Evolutionary conservation across 2,797 vertebrate species (phyloP), one percentile per base, ranked within the genome.

Genomic region (Poecile montanus): DNA sequence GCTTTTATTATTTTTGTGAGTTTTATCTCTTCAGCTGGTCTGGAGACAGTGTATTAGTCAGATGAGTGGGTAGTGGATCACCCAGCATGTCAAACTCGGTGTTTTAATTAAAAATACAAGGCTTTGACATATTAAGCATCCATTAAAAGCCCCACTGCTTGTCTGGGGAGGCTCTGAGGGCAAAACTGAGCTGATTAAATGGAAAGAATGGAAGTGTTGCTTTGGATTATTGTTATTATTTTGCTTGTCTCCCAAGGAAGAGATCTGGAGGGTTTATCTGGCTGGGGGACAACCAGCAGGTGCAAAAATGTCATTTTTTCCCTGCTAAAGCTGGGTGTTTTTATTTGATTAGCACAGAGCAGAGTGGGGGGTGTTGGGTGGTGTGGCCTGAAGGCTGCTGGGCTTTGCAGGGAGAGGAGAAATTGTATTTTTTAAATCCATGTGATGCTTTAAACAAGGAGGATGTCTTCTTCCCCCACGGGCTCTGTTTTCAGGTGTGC

Each of bases 11-110:
- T 87, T 84, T 61, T 36, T 13, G 60, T 34, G 70, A 58, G 27
- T 61, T 94, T 94, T 77, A 38, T 80, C 84, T 85, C 68, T 60
- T 94, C 36, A 89, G 76, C 92, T 72, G 87, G 48, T 62, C 93
- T 71, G 83, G 91, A 85, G 40, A 90, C 88, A 56, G 87, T 16
- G 58, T 21, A 26, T 93, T 94, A 95, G 78, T 95, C 85, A 94
- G 75, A 32, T 47, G 56, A 85, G 78, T 88, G 76, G 78, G 94
- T 15, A 85, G 78, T 7, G 58, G 74, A 78, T 74, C 73, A 66
- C 45, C 77, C 61, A 6, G 44, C 11, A 74, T 94, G 75, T 84
- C 82, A 42, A 74, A 63, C 57, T 44, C 53, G 12, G 29, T 36
- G 58, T 40, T 81, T 72, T 93, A 83, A 91, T 95, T 93, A 74